A percentile compares a stretch with the other conserved stretches of the same genome.
Conservation (phyloP, 2,797 vertebrate species). For the Pseudopleuronectes americanus region DNA sequence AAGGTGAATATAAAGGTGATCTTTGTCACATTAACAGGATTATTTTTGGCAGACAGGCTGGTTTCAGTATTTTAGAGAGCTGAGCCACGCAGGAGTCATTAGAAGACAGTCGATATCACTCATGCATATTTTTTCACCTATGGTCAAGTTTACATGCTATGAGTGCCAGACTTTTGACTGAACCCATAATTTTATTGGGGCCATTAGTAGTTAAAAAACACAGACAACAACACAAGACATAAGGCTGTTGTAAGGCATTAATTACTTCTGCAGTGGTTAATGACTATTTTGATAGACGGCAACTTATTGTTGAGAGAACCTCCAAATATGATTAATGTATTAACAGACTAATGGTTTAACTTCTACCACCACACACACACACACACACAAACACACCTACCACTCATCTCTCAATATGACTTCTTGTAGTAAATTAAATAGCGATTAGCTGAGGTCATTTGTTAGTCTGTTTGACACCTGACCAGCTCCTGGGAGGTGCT, state of each 20-base stretch:
- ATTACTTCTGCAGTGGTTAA: slow-evolving; percentile 41
- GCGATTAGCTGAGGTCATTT: slow-evolving; percentile 84
- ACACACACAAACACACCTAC: slow-evolving; percentile 42
- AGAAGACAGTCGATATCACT: too few species aligned
- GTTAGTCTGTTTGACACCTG: slow-evolving; percentile 81
- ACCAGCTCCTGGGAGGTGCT: slow-evolving; percentile 75
- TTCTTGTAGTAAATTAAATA: slow-evolving; percentile 84
- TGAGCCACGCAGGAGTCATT: too few species aligned
- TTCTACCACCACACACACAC: slow-evolving; percentile 41
- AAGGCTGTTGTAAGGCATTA: slow-evolving; percentile 39
- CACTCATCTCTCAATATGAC: slow-evolving; percentile 69
- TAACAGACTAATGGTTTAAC: slow-evolving; percentile 76
- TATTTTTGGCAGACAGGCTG: too few species aligned
- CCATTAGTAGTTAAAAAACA: slow-evolving; percentile 23
- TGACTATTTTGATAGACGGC: slow-evolving; percentile 75
- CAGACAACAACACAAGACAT: slow-evolving; percentile 29
- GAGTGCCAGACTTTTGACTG: neutral
- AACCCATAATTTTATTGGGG: slow-evolving; percentile 6
- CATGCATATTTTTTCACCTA: too few species aligned
- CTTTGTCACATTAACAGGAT: too few species aligned
- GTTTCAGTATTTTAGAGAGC: too few species aligned
- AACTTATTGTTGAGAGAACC: slow-evolving; percentile 73
- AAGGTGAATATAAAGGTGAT: neutral
- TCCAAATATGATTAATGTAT: slow-evolving; percentile 75
- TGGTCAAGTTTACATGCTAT: neutral